Evolutionary conservation across 2,113 vertebrate species (phyloP).

Genomic region (Labeo rohita): DNA sequence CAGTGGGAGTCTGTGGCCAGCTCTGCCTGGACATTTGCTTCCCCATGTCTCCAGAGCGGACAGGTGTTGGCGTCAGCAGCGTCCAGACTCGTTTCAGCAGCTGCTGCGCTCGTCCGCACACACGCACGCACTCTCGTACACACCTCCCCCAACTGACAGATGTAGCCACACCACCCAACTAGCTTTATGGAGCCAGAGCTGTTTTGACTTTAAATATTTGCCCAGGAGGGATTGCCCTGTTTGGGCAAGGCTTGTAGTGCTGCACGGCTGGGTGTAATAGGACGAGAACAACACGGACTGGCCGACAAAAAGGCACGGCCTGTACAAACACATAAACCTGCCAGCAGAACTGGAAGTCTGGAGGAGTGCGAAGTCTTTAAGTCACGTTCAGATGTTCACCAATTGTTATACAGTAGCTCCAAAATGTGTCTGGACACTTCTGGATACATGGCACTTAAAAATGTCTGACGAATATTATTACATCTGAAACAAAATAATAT

Average conservation of each 20-base stretch:
- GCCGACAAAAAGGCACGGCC: constrained; percentile 48
- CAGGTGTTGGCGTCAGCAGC: constrained; percentile 80
- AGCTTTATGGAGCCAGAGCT: constrained; percentile 77
- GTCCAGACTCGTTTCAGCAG: constrained; percentile 77
- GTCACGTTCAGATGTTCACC: constrained; percentile 3
- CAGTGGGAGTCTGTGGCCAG: constrained; percentile 48
- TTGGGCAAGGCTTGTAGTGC: constrained; percentile 48
- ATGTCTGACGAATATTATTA: neutral
- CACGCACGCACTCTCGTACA: constrained; percentile 36
- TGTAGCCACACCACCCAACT: constrained; percentile 74
- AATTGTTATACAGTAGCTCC: neutral
- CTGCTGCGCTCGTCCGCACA: constrained; percentile 66
- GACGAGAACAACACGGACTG: constrained; percentile 31
- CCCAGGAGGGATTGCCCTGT: constrained; percentile 73
- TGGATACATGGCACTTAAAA: neutral
- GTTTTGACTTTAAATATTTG: constrained; percentile 86
- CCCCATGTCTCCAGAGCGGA: constrained; percentile 74
- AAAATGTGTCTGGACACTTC: neutral
- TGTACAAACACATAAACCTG: constrained; percentile 41
- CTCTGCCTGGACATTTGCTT: constrained; percentile 76
- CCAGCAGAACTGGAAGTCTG: constrained; percentile 6
- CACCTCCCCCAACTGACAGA: constrained; percentile 70
- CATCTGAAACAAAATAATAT: neutral
- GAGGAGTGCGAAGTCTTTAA: constrained; percentile 34
- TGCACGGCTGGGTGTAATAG: constrained; percentile 46